Base-by-base conservation (phyloP, 2,888 invertebrate genomes). In the Meloe dianella region DNA sequence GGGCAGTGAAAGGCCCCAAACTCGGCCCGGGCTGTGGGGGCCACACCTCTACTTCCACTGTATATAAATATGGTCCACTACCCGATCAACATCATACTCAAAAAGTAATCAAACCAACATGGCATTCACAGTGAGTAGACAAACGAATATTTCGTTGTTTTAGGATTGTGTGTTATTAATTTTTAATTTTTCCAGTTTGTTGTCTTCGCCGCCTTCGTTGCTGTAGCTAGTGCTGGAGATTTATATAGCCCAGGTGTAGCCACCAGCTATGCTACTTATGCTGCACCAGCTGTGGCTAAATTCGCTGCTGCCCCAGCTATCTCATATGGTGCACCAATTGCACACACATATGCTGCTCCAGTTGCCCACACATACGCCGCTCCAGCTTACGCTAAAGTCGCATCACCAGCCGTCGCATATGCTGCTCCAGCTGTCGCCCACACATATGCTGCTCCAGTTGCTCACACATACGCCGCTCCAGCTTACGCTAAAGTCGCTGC, bases 351-450 rank as follows among this genome's bases (percentile, higher is more conserved):
- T 24, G 72, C 41, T 8, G 41, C 41, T 20, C 41, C 41, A 41
- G 35, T 65, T 7, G 58, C 67, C 10, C 41, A 64, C 12, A 65
- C 71, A 35, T 68, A 70, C 29, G 72, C 73, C 20, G 72, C 73
- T 35, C 71, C 73, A 20, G 72, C 68, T n/a, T n/a, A n/a, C 12
- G 29, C 59, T 30, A 30, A 59, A 27, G 63, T 68, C 59, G 72
- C 67, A 47, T 72, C 70, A 24, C 69, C 65, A 70, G 84, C 61
- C 29, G 63, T 62, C 41, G 22, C 61, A 27, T 64, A 69, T 59
- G 72, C 67, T 51, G 73, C 70, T 30, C 69, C 65, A 70, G 84
- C 84, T 0, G 60, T 83, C 51, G 84, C 84, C 0, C 78, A 78
- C 27, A 77, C 75, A 58, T 74, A 73, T 60, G 69, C 73, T 58